phyloP scores from a whole-genome alignment of 1,140 invertebrate species.

The Arion vulgaris region DNA sequence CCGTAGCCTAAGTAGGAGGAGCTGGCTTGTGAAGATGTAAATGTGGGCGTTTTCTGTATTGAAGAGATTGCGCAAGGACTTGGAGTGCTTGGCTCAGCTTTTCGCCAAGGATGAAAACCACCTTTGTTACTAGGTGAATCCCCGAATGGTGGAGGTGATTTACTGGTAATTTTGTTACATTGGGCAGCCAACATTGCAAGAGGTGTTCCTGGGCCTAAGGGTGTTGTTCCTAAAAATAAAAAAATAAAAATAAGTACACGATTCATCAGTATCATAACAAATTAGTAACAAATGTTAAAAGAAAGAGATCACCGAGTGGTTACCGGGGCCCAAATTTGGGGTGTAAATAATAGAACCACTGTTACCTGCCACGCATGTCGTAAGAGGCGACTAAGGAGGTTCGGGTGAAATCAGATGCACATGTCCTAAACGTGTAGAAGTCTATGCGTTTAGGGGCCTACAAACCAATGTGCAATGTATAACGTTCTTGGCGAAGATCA shows the following conservation, averaged over 20 bases:
- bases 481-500: too few species aligned
- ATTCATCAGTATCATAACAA: not conserved
- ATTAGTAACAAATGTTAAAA: too few species aligned
- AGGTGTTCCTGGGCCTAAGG: conserved; percentile 87
- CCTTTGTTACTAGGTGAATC: conserved; percentile 83
- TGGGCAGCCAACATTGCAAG: conserved; percentile 96
- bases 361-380: too few species aligned
- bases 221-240: conserved; percentile 88
- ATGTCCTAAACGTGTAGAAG: too few species aligned
- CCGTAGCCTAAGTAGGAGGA: conserved; percentile 32
- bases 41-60: not conserved
- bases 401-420: too few species aligned
- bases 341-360: too few species aligned
- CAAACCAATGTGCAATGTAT: too few species aligned
- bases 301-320: too few species aligned
- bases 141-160: conserved; percentile 91
- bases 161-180: conserved; percentile 96
- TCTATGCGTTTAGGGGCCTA: too few species aligned
- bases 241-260: not conserved
- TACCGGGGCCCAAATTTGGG: too few species aligned
- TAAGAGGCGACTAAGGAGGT: too few species aligned
- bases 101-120: conserved; percentile 97
- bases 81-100: conserved; percentile 53
- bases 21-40: conserved; percentile 23
- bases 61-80: conserved; percentile 17